Percentiles rank a stretch among this genome's conserved stretches.
These are phyloP conservation scores for Epinotia bilunana DNA, from an alignment of 2,888 invertebrate species.

Conservation along the genomic window DNA sequence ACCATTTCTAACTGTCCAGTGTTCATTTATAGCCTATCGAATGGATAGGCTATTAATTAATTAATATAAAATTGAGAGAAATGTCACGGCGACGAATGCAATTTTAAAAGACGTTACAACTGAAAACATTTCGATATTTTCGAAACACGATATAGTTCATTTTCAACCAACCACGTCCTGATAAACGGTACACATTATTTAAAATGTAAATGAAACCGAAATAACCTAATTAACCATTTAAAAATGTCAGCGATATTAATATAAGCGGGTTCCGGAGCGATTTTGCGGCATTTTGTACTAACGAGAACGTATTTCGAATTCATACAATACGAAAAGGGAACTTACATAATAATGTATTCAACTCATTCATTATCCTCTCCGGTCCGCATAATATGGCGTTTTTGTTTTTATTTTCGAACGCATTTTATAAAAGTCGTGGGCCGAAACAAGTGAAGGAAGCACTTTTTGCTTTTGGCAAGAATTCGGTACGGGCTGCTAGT, in stretches of 20 bases:
- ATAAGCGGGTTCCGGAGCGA: slow-evolving; percentile 28
- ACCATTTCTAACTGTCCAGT: no score
- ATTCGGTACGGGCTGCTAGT: no score
- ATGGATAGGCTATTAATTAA: no score
- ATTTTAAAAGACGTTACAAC: neutral
- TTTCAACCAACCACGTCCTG: slow-evolving; percentile 8
- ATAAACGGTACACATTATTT: slow-evolving; percentile 26
- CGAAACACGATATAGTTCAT: slow-evolving; percentile 3
- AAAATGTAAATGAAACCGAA: slow-evolving; percentile 32
- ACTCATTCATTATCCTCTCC: slow-evolving; percentile 46
- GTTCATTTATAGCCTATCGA: no score
- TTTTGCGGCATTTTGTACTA: slow-evolving; percentile 40
- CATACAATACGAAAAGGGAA: slow-evolving; percentile 45
- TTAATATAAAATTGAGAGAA: no score
- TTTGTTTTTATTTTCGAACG: slow-evolving; percentile 36
- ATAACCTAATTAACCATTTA: slow-evolving; percentile 37
- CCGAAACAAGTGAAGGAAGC: neutral
- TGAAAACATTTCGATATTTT: neutral
- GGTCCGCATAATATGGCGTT: slow-evolving; percentile 30
- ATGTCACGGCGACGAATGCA: no score
- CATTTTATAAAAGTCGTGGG: slow-evolving; percentile 28
- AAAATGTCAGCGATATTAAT: slow-evolving; percentile 37
- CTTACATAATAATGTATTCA: slow-evolving; percentile 45
- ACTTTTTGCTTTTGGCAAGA: slow-evolving; percentile 6
- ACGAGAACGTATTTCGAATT: slow-evolving; percentile 45